These are phyloP conservation scores for Ophonus ardosiacus DNA, from an alignment of 2,888 invertebrate species.

Conservation along the genomic window DNA sequence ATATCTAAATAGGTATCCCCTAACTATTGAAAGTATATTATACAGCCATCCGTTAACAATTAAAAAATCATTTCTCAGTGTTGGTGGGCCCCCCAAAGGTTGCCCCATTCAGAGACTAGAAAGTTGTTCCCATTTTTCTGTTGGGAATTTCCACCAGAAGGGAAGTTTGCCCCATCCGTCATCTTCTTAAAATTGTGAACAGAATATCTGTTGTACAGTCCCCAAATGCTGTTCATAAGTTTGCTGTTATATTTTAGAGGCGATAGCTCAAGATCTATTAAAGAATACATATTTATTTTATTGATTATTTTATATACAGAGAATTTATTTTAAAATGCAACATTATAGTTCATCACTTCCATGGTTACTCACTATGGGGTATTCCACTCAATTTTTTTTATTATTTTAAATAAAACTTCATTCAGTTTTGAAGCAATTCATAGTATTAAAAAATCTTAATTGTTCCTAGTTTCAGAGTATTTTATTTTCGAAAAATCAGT, in stretches of 20 bases:
- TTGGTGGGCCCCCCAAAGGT: constrained; percentile 50
- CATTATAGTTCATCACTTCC: too few species aligned
- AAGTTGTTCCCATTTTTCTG: background rate
- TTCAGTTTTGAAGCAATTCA: too few species aligned
- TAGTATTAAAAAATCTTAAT: too few species aligned
- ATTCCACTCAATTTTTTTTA: too few species aligned
- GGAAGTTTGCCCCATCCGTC: constrained; percentile 78
- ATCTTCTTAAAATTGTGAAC: constrained; percentile 92
- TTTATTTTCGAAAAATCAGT: too few species aligned
- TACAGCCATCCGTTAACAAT: constrained; percentile 13
- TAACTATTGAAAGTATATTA: background rate
- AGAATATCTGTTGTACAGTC: constrained; percentile 92
- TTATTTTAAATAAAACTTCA: too few species aligned
- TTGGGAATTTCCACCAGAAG: constrained; percentile 60
- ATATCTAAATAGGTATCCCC: constrained; percentile 34
- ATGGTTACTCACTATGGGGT: too few species aligned
- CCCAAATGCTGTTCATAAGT: constrained; percentile 95
- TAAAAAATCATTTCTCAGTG: background rate
- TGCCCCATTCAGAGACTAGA: constrained; percentile 58
- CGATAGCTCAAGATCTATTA: constrained; percentile 80
- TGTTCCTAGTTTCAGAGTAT: too few species aligned
- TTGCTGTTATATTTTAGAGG: constrained; percentile 90
- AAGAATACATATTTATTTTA: background rate
- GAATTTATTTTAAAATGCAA: too few species aligned
- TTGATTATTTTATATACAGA: background rate